These are phyloP conservation scores for Gasterosteus nipponicus DNA, from an alignment of 2,113 vertebrate genomes.

Conservation along the genomic window DNA sequence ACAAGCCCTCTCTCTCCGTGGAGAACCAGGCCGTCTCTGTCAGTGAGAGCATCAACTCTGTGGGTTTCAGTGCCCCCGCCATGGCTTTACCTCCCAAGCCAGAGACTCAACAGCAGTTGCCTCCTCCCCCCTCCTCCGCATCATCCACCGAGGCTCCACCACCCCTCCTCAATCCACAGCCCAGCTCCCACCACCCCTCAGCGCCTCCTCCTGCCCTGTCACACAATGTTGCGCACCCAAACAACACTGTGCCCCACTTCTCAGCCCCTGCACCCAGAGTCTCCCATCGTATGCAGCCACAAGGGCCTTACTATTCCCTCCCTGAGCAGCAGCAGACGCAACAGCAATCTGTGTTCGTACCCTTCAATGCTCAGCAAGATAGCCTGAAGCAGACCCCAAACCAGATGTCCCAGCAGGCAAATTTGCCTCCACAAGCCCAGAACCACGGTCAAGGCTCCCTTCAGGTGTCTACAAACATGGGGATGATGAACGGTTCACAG, in stretches of 20 bases:
- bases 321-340: constrained; percentile 70
- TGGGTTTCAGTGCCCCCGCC: constrained; percentile 75
- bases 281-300: constrained; percentile 90
- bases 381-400: constrained; percentile 76
- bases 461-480: constrained; percentile 91
- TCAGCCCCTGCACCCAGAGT: constrained; percentile 88
- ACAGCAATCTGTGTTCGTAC: constrained; percentile 90
- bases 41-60: constrained; percentile 69
- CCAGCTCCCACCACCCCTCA: constrained; percentile 81
- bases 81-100: constrained; percentile 78
- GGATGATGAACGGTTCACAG: constrained; percentile 95
- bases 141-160: constrained; percentile 70
- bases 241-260: constrained; percentile 94
- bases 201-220: constrained; percentile 82
- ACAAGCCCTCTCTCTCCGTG: constrained; percentile 76
- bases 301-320: constrained; percentile 92
- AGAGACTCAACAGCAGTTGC: constrained; percentile 83
- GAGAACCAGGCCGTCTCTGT: constrained; percentile 63
- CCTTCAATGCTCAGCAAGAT: constrained; percentile 81
- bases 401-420: constrained; percentile 85
- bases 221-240: constrained; percentile 77
- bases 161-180: constrained; percentile 82
- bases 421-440: constrained; percentile 75
- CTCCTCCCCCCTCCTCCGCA: constrained; percentile 83
- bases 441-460: constrained; percentile 82